Conservation (phyloP, 2,113 vertebrate species). For the Ictalurus furcatus region DNA sequence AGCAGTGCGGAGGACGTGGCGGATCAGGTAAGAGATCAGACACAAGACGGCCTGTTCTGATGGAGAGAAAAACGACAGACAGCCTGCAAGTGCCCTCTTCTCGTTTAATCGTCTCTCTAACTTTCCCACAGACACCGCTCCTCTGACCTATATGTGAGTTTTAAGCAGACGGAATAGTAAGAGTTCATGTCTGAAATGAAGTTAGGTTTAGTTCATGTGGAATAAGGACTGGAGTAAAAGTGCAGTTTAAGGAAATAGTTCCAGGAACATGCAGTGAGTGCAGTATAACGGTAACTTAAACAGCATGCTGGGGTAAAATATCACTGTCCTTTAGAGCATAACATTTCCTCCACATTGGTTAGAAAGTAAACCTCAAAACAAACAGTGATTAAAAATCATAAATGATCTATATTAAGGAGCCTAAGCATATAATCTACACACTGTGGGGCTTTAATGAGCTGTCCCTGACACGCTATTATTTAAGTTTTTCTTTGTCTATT, state of each 20-base stretch:
- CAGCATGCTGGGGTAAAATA: background rate
- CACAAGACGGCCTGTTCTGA: background rate
- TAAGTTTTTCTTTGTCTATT: background rate
- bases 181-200: background rate
- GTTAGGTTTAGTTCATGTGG: background rate
- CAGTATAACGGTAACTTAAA: background rate
- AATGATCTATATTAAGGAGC: too few species aligned
- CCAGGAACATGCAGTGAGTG: background rate
- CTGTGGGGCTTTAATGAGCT: background rate
- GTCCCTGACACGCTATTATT: background rate
- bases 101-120: background rate
- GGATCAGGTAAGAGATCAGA: conserved; percentile 60
- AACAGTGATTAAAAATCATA: too few species aligned
- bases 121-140: background rate
- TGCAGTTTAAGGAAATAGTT: background rate
- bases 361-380: too few species aligned
- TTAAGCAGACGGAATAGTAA: background rate
- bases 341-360: too few species aligned
- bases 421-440: background rate
- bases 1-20: conserved; percentile 66
- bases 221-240: background rate
- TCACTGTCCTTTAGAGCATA: background rate
- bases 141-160: background rate
- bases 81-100: background rate
- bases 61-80: background rate